Percentiles rank a stretch among this genome's conserved stretches.
Evolutionary conservation across 2,888 invertebrate species (phyloP).

Genomic region (Drosophila anomalata): DNA sequence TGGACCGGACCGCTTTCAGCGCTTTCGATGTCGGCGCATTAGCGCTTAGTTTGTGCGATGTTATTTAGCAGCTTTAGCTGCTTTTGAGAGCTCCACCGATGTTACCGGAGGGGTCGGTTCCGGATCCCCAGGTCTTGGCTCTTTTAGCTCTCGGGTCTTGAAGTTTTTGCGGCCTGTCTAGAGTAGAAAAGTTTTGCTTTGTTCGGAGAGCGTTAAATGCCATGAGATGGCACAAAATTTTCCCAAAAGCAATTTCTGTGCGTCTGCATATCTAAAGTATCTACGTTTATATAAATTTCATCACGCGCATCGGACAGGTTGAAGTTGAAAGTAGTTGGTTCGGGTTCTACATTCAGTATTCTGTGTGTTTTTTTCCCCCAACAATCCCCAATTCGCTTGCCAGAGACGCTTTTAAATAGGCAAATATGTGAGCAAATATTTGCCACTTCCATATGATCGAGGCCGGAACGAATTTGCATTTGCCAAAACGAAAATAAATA

Average conservation of each 20-base stretch:
- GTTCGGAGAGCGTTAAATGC: constrained; percentile 62
- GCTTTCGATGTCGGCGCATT: constrained; percentile 41
- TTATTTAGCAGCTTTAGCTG: constrained; percentile 44
- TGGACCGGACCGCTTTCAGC: neutral
- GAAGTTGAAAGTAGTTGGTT: constrained; percentile 41
- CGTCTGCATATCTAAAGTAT: constrained; percentile 40
- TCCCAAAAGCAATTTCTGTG: constrained; percentile 44
- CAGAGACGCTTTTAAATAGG: constrained; percentile 52
- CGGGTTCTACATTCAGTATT: constrained; percentile 39
- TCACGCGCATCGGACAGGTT: constrained; percentile 35
- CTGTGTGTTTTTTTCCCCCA: constrained; percentile 22
- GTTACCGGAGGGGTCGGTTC: neutral
- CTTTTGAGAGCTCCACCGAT: neutral
- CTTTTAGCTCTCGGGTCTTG: constrained; percentile 11
- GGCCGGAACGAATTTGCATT: constrained; percentile 24
- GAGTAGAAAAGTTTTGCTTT: constrained; percentile 68
- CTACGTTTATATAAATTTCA: constrained; percentile 4
- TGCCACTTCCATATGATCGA: constrained; percentile 26
- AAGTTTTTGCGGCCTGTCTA: constrained; percentile 41
- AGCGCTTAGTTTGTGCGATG: constrained; percentile 28
- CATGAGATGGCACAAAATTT: constrained; percentile 69
- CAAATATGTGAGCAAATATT: constrained; percentile 71
- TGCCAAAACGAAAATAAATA: constrained; percentile 21
- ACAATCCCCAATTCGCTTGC: neutral
- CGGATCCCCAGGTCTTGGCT: constrained; percentile 32